A percentile compares a stretch with the other conserved stretches of the same genome.
These are phyloP conservation scores for Cygnus atratus DNA, from an alignment of 2,113 vertebrate genomes.

Conservation along the genomic window DNA sequence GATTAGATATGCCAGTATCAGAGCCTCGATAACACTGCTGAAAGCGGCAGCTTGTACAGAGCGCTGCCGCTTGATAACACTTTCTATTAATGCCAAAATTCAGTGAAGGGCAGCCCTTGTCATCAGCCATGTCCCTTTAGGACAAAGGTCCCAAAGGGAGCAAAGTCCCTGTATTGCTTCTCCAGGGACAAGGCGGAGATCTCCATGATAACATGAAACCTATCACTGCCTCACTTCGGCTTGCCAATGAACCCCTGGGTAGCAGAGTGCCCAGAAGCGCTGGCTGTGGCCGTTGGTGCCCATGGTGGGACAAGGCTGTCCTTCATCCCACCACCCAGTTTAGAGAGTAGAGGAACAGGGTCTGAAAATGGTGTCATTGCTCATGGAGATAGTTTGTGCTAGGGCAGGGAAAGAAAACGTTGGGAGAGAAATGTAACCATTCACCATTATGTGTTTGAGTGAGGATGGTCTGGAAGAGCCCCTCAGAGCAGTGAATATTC, in stretches of 20 bases:
- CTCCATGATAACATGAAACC: background rate
- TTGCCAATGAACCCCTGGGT: background rate
- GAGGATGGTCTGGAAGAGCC: background rate
- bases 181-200: background rate
- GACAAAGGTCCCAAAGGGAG: background rate
- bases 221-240: background rate
- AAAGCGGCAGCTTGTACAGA: background rate
- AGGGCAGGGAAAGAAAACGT: background rate
- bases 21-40: background rate
- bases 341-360: background rate
- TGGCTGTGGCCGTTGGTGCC: background rate
- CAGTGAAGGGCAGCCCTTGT: background rate
- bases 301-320: background rate
- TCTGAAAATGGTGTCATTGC: background rate
- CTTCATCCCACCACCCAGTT: background rate
- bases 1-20: constrained; percentile 54
- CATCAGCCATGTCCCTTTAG: background rate
- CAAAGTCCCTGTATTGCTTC: background rate
- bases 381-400: background rate
- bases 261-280: background rate
- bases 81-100: background rate
- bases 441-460: background rate
- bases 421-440: background rate
- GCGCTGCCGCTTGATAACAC: background rate
- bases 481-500: background rate